A percentile compares a stretch with the other conserved stretches of the same genome.
phyloP scores from a whole-genome alignment of 2,113 vertebrate genomes.

The Pollimyrus isidori region DNA sequence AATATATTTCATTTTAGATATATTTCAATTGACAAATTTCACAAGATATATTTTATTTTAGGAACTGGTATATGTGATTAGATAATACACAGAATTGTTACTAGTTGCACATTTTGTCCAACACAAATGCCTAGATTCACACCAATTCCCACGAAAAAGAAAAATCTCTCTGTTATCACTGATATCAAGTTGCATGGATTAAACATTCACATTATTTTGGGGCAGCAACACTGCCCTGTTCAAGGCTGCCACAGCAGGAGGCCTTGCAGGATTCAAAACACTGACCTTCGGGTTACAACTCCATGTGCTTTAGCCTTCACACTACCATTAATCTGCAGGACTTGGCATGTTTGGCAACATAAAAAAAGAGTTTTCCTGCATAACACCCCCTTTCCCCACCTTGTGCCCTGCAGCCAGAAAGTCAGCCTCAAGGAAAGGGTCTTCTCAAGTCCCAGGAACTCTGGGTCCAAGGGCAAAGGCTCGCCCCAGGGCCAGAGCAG shows the following conservation, averaged over 20 bases:
- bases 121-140: background rate
- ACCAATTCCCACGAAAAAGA: background rate
- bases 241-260: background rate
- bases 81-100: background rate
- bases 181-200: background rate
- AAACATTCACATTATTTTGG: background rate
- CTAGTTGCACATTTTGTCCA: background rate
- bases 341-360: background rate
- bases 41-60: background rate
- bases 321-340: background rate
- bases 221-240: background rate
- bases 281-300: background rate
- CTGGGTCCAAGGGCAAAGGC: conserved; percentile 83
- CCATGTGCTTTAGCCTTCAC: background rate
- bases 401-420: conserved; percentile 73
- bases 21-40: background rate
- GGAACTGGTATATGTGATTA: background rate
- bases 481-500: conserved; percentile 79
- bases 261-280: background rate
- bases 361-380: background rate
- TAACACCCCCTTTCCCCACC: background rate
- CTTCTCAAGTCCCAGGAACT: conserved; percentile 90
- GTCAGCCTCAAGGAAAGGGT: conserved; percentile 96
- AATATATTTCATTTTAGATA: background rate
- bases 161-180: background rate